A percentile compares a stretch with the other conserved stretches of the same genome.
These are phyloP conservation scores for Pangasianodon gigas DNA, from an alignment of 2,113 vertebrate genomes.

Conservation along the genomic window DNA sequence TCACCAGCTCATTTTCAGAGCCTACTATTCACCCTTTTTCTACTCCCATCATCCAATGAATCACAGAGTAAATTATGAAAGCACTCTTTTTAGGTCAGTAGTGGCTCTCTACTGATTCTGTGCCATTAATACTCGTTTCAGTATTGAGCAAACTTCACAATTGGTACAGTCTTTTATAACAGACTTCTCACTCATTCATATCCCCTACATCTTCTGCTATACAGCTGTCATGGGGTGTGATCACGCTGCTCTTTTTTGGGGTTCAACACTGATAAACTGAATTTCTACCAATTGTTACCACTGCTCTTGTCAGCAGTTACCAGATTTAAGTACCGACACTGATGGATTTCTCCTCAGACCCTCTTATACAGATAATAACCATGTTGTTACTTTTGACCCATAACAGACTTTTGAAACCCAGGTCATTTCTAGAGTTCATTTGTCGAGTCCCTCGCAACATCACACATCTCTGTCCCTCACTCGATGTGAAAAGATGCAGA, in stretches of 20 bases:
- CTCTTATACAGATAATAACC: background rate
- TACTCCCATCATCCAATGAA: background rate
- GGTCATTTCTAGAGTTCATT: background rate
- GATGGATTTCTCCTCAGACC: background rate
- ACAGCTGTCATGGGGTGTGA: background rate
- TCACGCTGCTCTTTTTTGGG: background rate
- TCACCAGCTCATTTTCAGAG: background rate
- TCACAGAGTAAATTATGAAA: background rate
- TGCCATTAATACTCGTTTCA: background rate
- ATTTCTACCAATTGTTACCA: background rate
- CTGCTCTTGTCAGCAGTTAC: background rate
- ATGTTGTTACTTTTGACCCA: background rate
- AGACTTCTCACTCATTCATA: background rate
- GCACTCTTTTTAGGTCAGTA: background rate
- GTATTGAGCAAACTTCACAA: background rate
- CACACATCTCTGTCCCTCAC: background rate
- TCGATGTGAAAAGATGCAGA: background rate
- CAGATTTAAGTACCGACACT: background rate
- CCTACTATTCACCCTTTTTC: background rate
- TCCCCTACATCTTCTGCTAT: background rate
- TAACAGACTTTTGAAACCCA: background rate
- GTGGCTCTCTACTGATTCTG: background rate
- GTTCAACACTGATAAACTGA: too few species aligned
- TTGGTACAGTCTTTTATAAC: background rate
- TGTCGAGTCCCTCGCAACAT: background rate